Percentiles rank a stretch among this genome's conserved stretches.
phyloP scores from a whole-genome alignment of 2,888 invertebrate genomes.

The Perdita meconis region DNA sequence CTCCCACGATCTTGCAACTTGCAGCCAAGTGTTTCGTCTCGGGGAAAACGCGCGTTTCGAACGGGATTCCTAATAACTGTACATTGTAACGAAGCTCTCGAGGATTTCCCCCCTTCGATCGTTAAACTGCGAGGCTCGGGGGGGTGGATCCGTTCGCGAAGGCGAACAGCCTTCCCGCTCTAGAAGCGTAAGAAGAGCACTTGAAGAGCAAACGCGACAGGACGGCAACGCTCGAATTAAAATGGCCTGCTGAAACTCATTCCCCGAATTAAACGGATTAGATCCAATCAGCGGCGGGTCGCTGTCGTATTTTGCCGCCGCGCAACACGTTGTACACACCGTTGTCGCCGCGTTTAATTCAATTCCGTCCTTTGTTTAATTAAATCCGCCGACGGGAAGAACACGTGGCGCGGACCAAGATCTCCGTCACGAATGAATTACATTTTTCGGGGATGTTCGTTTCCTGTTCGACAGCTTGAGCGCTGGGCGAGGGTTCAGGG shows the following conservation, averaged over 20 bases:
- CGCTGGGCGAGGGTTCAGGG: too few species aligned
- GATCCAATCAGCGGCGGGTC: conserved; percentile 78
- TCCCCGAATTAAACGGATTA: conserved; percentile 82
- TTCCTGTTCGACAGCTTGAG: not conserved
- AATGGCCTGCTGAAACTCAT: conserved; percentile 82
- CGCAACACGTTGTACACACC: conserved; percentile 56
- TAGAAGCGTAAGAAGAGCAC: conserved; percentile 62
- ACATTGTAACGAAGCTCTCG: conserved; percentile 16
- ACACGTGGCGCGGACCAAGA: not conserved
- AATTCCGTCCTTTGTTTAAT: conserved; percentile 63
- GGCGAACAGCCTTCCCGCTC: not conserved
- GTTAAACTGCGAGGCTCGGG: conserved; percentile 43
- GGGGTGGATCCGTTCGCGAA: conserved; percentile 24
- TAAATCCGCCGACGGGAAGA: conserved; percentile 44
- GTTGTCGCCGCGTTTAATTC: conserved; percentile 55
- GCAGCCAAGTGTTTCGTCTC: not conserved
- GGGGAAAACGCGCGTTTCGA: conserved; percentile 1
- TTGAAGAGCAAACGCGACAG: conserved; percentile 62
- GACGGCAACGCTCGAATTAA: conserved; percentile 76
- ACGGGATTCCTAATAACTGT: conserved; percentile 27
- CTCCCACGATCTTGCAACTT: not conserved
- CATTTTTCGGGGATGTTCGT: conserved; percentile 15
- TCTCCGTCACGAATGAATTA: not conserved
- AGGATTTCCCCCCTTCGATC: conserved; percentile 26
- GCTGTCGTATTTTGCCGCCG: conserved; percentile 40